Conservation (phyloP, 1,140 invertebrate genomes). For the Tyrophagus putrescentiae region DNA sequence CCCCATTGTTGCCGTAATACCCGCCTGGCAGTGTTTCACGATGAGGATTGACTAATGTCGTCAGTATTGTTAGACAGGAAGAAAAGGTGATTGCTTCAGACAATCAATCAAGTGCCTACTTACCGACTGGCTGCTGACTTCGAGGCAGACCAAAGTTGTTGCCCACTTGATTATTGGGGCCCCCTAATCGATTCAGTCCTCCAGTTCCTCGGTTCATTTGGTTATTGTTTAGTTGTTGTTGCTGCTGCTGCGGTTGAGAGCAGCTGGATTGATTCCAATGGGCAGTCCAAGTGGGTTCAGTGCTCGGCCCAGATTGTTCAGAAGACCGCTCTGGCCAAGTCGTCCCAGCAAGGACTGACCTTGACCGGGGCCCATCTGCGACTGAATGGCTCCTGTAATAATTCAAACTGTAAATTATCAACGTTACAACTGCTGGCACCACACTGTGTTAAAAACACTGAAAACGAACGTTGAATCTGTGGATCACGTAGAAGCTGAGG, state of each 20-base stretch:
- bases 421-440: background rate
- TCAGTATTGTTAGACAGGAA: no score
- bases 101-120: background rate
- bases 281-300: background rate
- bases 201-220: no score
- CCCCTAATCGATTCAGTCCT: no score
- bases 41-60: background rate
- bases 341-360: conserved; percentile 1
- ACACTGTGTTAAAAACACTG: background rate
- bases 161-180: background rate
- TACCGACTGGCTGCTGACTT: background rate
- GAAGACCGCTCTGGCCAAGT: conserved; percentile 4
- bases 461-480: conserved; percentile 10
- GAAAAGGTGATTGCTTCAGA: background rate
- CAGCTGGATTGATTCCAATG: background rate
- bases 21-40: conserved; percentile 2
- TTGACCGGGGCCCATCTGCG: conserved; percentile 3
- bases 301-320: background rate
- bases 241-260: background rate
- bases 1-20: conserved; percentile 13
- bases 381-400: conserved; percentile 12
- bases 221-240: background rate
- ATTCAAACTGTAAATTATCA: background rate
- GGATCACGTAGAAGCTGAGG: conserved; percentile 18
- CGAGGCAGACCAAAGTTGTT: conserved; percentile 8